These are phyloP conservation scores for Percina caprodes DNA, from an alignment of 2,113 vertebrate species.

Conservation along the genomic window DNA sequence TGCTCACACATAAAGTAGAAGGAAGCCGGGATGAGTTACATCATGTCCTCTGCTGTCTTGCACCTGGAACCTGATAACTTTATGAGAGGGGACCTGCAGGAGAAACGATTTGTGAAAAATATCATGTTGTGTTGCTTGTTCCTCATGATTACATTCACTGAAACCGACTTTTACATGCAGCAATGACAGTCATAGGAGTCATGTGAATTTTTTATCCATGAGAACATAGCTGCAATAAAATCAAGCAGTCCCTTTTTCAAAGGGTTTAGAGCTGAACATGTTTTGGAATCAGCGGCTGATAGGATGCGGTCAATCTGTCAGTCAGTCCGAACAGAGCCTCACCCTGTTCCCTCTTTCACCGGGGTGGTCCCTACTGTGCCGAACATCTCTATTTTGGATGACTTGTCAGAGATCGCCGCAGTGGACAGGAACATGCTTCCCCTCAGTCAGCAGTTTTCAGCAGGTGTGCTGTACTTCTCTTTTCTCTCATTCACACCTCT, in stretches of 20 bases:
- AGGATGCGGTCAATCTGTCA: slow-evolving; percentile 73
- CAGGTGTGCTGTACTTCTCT: slow-evolving; percentile 64
- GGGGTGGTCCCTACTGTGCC: slow-evolving; percentile 58
- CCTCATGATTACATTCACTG: slow-evolving; percentile 13
- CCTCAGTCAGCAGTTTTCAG: slow-evolving; percentile 76
- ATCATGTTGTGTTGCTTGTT: slow-evolving; percentile 5
- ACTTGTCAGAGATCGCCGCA: slow-evolving; percentile 57
- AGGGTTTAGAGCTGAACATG: slow-evolving; percentile 34
- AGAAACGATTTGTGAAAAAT: slow-evolving; percentile 7
- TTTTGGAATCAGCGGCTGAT: slow-evolving; percentile 65
- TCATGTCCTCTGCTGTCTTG: slow-evolving; percentile 48
- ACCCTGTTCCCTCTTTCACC: slow-evolving; percentile 53
- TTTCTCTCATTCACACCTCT: slow-evolving; percentile 20
- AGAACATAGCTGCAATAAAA: slow-evolving; percentile 44
- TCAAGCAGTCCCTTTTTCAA: slow-evolving; percentile 38
- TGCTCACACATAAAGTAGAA: slow-evolving; percentile 57
- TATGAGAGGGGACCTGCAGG: neutral
- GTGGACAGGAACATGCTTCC: slow-evolving; percentile 65
- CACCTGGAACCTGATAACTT: slow-evolving; percentile 50
- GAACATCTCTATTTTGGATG: slow-evolving; percentile 21
- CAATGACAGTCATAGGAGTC: slow-evolving; percentile 16
- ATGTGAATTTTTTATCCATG: slow-evolving; percentile 41
- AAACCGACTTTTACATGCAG: slow-evolving; percentile 5
- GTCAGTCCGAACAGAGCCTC: slow-evolving; percentile 63
- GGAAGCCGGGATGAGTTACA: slow-evolving; percentile 46